A percentile compares a stretch with the other conserved stretches of the same genome.
These are phyloP conservation scores for Trissolcus basalis DNA, from an alignment of 1,140 invertebrate genomes.

Conservation along the genomic window DNA sequence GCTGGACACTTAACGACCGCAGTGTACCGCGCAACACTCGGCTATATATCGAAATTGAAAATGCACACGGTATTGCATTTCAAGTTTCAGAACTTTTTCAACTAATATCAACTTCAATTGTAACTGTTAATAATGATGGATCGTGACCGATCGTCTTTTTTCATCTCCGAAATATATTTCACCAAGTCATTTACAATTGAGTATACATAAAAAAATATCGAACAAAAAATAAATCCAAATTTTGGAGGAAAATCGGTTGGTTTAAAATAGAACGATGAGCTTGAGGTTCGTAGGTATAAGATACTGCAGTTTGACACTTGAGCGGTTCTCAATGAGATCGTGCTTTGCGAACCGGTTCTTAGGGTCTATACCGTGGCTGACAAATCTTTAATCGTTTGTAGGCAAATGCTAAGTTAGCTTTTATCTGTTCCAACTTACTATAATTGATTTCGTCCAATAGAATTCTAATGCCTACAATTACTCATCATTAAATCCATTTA, in stretches of 20 bases:
- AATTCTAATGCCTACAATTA: background rate
- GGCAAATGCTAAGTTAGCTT: conserved; percentile 14
- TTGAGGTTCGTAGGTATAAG: conserved; percentile 25
- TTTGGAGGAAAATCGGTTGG: background rate
- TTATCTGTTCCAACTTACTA: background rate
- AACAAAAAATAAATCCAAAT: too few species aligned
- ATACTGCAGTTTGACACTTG: conserved; percentile 19
- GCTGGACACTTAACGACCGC: conserved; percentile 62
- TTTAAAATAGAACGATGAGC: background rate
- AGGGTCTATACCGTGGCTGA: conserved; percentile 32
- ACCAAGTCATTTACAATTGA: too few species aligned
- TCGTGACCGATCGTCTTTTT: too few species aligned
- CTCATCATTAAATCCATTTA: background rate
- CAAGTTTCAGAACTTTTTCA: conserved; percentile 52
- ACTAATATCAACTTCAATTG: conserved; percentile 13
- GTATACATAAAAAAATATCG: too few species aligned
- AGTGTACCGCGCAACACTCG: conserved; percentile 31
- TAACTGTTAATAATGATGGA: too few species aligned
- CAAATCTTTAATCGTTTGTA: conserved; percentile 56
- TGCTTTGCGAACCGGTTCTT: conserved; percentile 52
- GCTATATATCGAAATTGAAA: conserved; percentile 66
- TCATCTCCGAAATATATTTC: too few species aligned
- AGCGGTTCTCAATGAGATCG: conserved; percentile 41
- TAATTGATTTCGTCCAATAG: background rate
- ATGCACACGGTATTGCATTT: conserved; percentile 60